These are phyloP conservation scores for Elgaria multicarinata DNA, from an alignment of 2,113 vertebrate genomes.

Conservation along the genomic window DNA sequence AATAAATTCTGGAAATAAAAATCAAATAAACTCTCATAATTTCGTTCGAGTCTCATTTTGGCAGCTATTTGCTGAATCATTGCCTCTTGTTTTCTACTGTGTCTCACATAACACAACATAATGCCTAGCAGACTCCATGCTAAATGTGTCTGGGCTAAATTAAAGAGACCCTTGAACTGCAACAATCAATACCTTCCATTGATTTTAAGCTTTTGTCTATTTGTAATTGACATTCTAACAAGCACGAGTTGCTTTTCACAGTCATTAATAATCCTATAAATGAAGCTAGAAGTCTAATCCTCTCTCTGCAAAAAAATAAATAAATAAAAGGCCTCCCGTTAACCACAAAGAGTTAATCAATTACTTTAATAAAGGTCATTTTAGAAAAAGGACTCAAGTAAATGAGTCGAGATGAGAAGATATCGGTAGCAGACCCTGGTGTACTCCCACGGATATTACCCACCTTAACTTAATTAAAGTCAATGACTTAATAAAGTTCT, in stretches of 20 bases:
- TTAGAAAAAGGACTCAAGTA: conserved; percentile 21
- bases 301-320: not conserved
- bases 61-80: not conserved
- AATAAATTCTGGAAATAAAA: not conserved
- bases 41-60: not conserved
- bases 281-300: conserved; percentile 22
- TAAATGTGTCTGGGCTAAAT: conserved; percentile 5
- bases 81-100: not conserved
- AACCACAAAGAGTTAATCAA: conserved; percentile 48
- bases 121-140: conserved; percentile 5
- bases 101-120: not conserved
- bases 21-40: not conserved
- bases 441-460: conserved; percentile 30
- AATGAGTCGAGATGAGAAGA: conserved; percentile 33
- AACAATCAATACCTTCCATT: conserved; percentile 33
- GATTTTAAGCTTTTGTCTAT: conserved; percentile 41
- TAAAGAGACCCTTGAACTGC: conserved; percentile 18
- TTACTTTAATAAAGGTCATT: conserved; percentile 47
- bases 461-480: conserved; percentile 47
- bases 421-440: conserved; percentile 6
- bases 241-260: conserved; percentile 20
- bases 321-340: not conserved
- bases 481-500: conserved; percentile 48
- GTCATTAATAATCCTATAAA: conserved; percentile 33
- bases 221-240: conserved; percentile 37